Base-by-base conservation (phyloP, 2,797 vertebrate genomes). In the Catostomus latipinnis region DNA sequence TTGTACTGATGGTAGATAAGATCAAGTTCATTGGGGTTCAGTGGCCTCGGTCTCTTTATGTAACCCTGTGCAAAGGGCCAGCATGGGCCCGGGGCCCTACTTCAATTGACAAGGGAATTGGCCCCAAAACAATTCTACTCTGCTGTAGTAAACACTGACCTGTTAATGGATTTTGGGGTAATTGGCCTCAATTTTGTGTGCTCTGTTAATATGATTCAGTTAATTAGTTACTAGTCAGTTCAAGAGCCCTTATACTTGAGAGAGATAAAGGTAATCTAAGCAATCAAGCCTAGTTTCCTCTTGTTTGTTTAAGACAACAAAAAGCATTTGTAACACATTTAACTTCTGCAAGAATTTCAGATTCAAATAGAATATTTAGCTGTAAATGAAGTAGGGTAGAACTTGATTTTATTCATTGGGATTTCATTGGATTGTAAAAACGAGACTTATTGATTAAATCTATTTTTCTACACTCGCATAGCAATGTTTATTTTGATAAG, bases 41-140 rank as follows among this genome's bases (percentile, higher is more conserved):
- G 53, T 63, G 48, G 56, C 50, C 79, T 76, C 18, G 10, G 60
- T 77, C 74, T 82, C 78, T 83, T 74, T 83, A 70, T 61, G 9
- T 50, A 74, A 74, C 56, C 50, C 16, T 70, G 49, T 61, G 53
- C 61, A 73, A 67, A 73, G 74, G 49, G 14, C 14, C 13, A 67
- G 50, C 48, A 63, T 68, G 71, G 52, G 72, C 16, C 18, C 53
- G 72, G 11, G 22, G 69, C 45, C 76, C 80, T 80, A 57, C 50
- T 57, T 79, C 76, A 56, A 13, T 34, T 13, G 18, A 34, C 7
- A 2, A 80, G 14, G 43, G 69, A 34, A 71, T 52, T 50, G 57
- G 53, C 57, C 46, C 62, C 22, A 14, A 78, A 72, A 72, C 22
- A 71, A 46, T 18, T 71, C 11, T 13, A 2, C 46, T 57, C 6